Base-by-base conservation (phyloP, 2,797 vertebrate genomes). In the Steatocranus sp. region DNA sequence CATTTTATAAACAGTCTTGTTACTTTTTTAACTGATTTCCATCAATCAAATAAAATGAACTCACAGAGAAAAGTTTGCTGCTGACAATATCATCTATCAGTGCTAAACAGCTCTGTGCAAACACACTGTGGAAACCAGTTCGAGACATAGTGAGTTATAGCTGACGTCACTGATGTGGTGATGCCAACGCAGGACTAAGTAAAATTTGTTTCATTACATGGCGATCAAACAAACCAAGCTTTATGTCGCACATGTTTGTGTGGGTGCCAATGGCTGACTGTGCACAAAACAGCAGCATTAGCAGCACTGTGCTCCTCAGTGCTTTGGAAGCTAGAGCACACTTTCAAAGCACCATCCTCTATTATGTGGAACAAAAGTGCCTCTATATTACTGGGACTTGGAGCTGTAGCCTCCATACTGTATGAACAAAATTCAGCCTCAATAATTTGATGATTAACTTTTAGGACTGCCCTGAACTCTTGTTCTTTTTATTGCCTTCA, bases 261-360 rank as follows among this genome's bases (percentile, higher is more conserved):
- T 18, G 17, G 15, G 6, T 70, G 17, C 41, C 11, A 27, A 46
- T 2, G 66, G 23, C 41, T 73, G 25, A 30, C 38, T 43, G 63
- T 20, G 12, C 34, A 41, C 61, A 66, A 2, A 41, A 30, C 30
- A 5, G 30, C 56, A 66, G 32, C 7, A 8, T 63, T 23, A 41
- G 36, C 36, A 15, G 27, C 27, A 27, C 63, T 25, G 36, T 43
- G 20, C 36, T 41, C 36, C 20, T 15, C 23, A 0, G 23, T 18
- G 23, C 15, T 2, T 2, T 7, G 41, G 23, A 70, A 0, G 38
- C 38, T 15, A 1, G 34, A 14, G 36, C 61, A 18, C 27, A 25
- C 34, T 2, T 17, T 27, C 9, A 18, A 18, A 17, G 5, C 66
- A 27, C 38, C 66, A 7, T 10, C 38, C 36, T 43, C 63, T 4